Evolutionary conservation across 2,888 invertebrate genomes (phyloP).

Genomic region (Agrochola litura): DNA sequence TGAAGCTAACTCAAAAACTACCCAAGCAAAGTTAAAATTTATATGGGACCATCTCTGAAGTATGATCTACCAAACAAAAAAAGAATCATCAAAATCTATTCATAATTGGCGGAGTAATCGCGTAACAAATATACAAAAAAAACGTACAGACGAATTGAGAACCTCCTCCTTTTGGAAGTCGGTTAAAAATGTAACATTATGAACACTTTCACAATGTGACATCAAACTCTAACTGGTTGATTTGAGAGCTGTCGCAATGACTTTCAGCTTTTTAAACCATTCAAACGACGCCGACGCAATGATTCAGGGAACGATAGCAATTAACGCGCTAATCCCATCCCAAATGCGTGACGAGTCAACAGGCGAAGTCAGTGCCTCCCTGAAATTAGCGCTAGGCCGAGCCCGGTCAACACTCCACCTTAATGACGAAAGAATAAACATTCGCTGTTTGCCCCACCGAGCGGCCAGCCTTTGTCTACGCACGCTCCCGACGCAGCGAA

Average conservation of each 20-base stretch:
- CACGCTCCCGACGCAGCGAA: constrained; percentile 83
- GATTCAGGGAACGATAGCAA: constrained; percentile 33
- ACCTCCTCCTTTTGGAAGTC: no score
- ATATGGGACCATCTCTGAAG: no score
- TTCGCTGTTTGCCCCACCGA: constrained; percentile 81
- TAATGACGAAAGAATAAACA: constrained; percentile 89
- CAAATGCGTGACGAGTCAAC: constrained; percentile 75
- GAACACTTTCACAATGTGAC: neutral
- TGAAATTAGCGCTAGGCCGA: constrained; percentile 85
- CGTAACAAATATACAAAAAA: no score
- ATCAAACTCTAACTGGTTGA: neutral
- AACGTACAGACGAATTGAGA: no score
- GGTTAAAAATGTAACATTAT: neutral
- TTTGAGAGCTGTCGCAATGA: constrained; percentile 1
- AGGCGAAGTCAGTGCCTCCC: constrained; percentile 76
- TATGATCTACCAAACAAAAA: no score
- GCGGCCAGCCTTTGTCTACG: constrained; percentile 86
- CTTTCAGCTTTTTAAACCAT: neutral
- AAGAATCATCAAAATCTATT: no score
- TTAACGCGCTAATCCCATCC: constrained; percentile 66
- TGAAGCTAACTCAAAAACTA: no score
- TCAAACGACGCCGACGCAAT: constrained; percentile 1
- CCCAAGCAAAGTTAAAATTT: no score
- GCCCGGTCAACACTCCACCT: constrained; percentile 83
- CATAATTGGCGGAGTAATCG: no score